phyloP scores from a whole-genome alignment of 2,113 vertebrate species.

The Asarcornis scutulata region DNA sequence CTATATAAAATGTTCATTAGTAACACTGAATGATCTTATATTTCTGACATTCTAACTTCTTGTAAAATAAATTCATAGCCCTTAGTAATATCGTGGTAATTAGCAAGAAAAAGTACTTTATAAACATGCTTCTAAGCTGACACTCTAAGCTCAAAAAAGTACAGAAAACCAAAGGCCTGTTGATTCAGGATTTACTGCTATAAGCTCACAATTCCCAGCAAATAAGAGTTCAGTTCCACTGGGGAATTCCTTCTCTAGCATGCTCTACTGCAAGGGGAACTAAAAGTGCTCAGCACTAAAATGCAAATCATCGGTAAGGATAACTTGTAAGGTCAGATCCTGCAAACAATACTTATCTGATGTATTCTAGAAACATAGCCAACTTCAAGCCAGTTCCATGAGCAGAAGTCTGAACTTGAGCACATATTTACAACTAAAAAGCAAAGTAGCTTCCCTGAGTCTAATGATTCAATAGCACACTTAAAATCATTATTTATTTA shows the following conservation, averaged over 20 bases:
- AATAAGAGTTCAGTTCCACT: not conserved
- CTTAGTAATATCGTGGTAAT: not conserved
- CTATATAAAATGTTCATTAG: conserved; percentile 38
- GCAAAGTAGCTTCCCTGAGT: not conserved
- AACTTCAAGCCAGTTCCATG: not conserved
- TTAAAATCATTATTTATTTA: not conserved
- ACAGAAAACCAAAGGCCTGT: not conserved
- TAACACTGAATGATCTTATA: conserved; percentile 37
- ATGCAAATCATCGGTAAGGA: not conserved
- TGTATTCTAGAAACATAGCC: not conserved
- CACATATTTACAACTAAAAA: not conserved
- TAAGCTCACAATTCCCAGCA: not conserved
- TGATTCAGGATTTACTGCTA: not conserved
- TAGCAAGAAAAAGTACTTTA: conserved; percentile 10
- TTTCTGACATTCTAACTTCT: conserved; percentile 31
- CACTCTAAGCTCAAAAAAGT: not conserved
- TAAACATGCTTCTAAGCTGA: not conserved
- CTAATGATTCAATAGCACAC: not conserved
- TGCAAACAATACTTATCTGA: not conserved
- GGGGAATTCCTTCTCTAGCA: not conserved
- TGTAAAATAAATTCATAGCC: conserved; percentile 32
- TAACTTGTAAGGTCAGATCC: not conserved
- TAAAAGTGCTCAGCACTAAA: not conserved
- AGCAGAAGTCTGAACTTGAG: not conserved
- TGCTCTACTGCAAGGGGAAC: not conserved